Conservation (phyloP, 2,113 vertebrate genomes). For the Onychostruthus taczanowskii region DNA sequence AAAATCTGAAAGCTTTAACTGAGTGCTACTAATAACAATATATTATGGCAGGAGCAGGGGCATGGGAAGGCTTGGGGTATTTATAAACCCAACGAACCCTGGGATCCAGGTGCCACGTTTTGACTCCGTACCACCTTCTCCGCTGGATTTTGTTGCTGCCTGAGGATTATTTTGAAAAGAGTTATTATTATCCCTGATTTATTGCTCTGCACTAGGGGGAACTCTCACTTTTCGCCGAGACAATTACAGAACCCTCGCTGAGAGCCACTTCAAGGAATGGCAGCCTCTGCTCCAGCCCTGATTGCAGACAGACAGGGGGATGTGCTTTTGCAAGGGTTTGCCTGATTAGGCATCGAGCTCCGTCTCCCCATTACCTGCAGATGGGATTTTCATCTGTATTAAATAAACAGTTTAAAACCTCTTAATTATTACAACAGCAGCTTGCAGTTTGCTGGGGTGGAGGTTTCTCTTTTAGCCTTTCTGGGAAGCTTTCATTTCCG, state of each 20-base stretch:
- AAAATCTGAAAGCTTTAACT: background rate
- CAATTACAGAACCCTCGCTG: conserved; percentile 64
- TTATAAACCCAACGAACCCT: conserved; percentile 39
- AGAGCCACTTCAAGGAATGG: conserved; percentile 65
- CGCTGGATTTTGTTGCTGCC: conserved; percentile 69
- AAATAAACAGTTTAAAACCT: background rate
- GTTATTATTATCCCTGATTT: conserved; percentile 77
- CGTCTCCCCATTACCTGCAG: background rate
- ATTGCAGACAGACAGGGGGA: conserved; percentile 7
- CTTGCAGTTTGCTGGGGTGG: background rate
- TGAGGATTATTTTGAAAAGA: conserved; percentile 77
- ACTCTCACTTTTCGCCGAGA: conserved; percentile 67
- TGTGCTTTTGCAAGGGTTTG: background rate
- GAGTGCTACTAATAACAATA: background rate
- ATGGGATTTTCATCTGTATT: background rate
- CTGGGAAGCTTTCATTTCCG: background rate
- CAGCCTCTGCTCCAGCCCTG: conserved; percentile 10
- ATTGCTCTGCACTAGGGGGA: conserved; percentile 68
- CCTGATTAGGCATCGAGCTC: background rate
- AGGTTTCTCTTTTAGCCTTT: background rate
- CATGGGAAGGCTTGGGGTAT: background rate
- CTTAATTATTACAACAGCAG: background rate
- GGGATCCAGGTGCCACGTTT: conserved; percentile 55
- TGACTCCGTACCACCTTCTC: conserved; percentile 68
- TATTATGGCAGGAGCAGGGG: conserved; percentile 5